Evolutionary conservation across 2,888 invertebrate species (phyloP).

Genomic region (Dicyrtomina minuta): DNA sequence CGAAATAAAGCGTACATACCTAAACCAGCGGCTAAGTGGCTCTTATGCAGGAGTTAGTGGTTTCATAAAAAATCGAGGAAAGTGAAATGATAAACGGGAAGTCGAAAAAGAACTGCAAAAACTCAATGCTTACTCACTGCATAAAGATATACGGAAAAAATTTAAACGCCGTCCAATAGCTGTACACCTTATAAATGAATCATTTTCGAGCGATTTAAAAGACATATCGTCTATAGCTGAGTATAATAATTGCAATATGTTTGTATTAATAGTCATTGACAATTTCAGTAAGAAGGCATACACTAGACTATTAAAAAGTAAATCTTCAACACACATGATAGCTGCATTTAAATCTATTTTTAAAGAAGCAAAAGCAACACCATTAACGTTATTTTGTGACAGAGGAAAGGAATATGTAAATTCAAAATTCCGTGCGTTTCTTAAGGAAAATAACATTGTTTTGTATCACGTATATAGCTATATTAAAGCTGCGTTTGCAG

Average conservation of each 20-base stretch:
- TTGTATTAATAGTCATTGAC: conserved; percentile 3
- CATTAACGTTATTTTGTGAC: not conserved
- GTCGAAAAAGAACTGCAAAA: not conserved
- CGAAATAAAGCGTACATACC: not conserved
- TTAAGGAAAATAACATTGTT: not conserved
- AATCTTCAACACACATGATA: not conserved
- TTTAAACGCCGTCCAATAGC: not conserved
- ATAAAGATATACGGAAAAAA: not conserved
- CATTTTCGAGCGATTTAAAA: not conserved
- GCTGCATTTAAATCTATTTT: conserved; percentile 4
- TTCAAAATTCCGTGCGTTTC: not conserved
- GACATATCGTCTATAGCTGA: not conserved
- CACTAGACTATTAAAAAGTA: not conserved
- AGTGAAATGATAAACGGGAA: not conserved
- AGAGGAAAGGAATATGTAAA: not conserved
- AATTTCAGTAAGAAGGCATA: conserved; percentile 1
- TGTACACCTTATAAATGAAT: not conserved
- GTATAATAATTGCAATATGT: not conserved
- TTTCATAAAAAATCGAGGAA: not conserved
- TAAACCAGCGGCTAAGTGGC: not conserved
- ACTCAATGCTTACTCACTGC: not conserved
- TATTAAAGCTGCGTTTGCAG: not conserved
- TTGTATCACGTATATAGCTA: not conserved
- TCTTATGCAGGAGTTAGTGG: not conserved
- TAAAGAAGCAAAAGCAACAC: not conserved